These are phyloP conservation scores for Cydia splendana DNA, from an alignment of 1,140 invertebrate genomes.

Conservation along the genomic window DNA sequence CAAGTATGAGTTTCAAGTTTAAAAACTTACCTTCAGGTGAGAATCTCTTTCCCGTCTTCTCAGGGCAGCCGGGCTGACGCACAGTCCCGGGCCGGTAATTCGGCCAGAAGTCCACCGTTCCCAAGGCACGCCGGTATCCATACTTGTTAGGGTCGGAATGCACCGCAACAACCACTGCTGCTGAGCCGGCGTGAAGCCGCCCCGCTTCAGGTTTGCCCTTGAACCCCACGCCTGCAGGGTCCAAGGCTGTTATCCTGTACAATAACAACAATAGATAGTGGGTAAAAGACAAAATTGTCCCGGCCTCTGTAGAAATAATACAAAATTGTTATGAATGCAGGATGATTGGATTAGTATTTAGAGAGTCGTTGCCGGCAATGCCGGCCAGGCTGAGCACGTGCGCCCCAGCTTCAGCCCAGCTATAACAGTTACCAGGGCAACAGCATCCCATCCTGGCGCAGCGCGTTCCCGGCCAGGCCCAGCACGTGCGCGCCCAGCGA, in stretches of 20 bases:
- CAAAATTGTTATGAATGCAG: no score
- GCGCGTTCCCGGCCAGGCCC: conserved; percentile 63
- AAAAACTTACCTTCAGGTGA: conserved; percentile 52
- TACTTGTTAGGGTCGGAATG: conserved; percentile 68
- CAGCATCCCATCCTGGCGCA: conserved; percentile 50
- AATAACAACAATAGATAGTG: conserved; percentile 32
- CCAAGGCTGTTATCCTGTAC: conserved; percentile 66
- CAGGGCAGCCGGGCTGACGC: conserved; percentile 60
- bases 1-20: no score
- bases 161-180: conserved; percentile 54
- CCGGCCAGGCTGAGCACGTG: conserved; percentile 66
- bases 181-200: conserved; percentile 55
- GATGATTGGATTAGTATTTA: no score
- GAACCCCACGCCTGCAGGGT: conserved; percentile 59
- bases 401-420: conserved; percentile 36
- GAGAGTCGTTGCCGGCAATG: no score
- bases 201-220: conserved; percentile 48
- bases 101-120: conserved; percentile 69
- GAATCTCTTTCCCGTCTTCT: conserved; percentile 44
- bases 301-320: no score
- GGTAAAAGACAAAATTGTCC: not conserved
- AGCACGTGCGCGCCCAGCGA: conserved; percentile 70
- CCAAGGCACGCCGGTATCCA: conserved; percentile 47
- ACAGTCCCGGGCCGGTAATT: conserved; percentile 56
- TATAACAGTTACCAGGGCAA: conserved; percentile 53